Percentiles rank a stretch among this genome's conserved stretches.
Conservation (phyloP, 1,140 invertebrate genomes). For the Aphelenchoides besseyi region DNA sequence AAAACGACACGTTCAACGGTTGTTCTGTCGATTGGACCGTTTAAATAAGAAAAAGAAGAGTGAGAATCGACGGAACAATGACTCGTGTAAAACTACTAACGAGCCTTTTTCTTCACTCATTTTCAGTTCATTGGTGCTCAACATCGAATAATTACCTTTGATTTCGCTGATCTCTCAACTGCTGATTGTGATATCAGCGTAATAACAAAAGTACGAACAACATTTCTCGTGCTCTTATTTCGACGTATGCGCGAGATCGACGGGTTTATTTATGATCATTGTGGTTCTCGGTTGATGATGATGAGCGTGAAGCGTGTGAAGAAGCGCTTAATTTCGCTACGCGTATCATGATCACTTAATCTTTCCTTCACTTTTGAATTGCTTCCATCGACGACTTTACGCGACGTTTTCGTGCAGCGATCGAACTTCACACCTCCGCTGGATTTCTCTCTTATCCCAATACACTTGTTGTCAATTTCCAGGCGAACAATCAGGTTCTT, state of each 20-base stretch:
- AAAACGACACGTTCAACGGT: no score
- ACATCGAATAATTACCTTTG: background rate
- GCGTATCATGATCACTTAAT: slow-evolving; percentile 6
- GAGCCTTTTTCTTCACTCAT: no score
- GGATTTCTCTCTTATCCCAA: no score
- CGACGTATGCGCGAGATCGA: background rate
- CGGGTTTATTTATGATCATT: background rate
- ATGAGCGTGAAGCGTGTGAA: background rate
- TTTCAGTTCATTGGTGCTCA: background rate
- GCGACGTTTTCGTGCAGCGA: no score
- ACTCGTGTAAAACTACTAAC: no score
- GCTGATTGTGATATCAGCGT: background rate
- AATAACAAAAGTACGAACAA: background rate
- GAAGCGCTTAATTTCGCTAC: slow-evolving; percentile 1
- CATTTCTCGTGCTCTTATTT: background rate
- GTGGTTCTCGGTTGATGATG: background rate
- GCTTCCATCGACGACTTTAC: no score
- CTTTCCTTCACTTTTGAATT: background rate
- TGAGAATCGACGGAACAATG: no score
- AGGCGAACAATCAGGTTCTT: no score
- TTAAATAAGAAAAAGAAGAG: no score
- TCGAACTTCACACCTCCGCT: no score
- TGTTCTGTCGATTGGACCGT: no score
- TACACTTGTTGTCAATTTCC: no score
- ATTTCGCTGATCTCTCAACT: background rate